Percentiles rank a stretch among this genome's conserved stretches.
These are phyloP conservation scores for Hephaestus fuliginosus DNA, from an alignment of 2,797 vertebrate genomes.

Conservation along the genomic window DNA sequence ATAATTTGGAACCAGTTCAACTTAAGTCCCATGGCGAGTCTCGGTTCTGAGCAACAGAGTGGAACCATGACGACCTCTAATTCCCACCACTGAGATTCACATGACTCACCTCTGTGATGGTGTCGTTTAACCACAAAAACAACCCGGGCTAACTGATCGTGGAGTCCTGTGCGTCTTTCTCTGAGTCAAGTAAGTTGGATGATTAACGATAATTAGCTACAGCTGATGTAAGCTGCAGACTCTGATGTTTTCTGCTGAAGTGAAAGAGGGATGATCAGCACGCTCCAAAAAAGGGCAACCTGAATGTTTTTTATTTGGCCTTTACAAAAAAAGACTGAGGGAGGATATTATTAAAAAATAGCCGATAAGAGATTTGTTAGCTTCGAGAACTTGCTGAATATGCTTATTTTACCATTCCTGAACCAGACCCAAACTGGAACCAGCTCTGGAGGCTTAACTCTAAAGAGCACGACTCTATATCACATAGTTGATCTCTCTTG, in stretches of 20 bases:
- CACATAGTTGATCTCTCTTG: neutral
- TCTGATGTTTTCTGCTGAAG: neutral
- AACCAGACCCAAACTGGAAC: conserved; percentile 6
- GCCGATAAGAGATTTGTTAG: neutral
- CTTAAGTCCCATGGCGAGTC: neutral
- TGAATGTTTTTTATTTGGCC: neutral
- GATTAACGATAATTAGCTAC: neutral
- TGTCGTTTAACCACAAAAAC: neutral
- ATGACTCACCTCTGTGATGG: neutral
- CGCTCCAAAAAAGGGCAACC: neutral
- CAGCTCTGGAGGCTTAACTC: neutral
- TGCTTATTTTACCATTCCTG: neutral
- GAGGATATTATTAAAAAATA: neutral
- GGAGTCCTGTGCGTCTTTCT: neutral
- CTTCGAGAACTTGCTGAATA: neutral
- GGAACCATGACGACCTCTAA: neutral
- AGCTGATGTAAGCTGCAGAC: neutral
- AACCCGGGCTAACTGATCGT: neutral
- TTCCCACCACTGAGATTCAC: neutral
- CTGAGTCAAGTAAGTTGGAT: neutral
- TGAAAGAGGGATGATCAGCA: neutral
- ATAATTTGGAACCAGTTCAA: neutral
- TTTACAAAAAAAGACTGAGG: neutral
- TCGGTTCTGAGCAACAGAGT: neutral
- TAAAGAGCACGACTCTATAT: neutral